Base-by-base conservation (phyloP, 2,888 invertebrate genomes). In the Eupithecia subumbrata region DNA sequence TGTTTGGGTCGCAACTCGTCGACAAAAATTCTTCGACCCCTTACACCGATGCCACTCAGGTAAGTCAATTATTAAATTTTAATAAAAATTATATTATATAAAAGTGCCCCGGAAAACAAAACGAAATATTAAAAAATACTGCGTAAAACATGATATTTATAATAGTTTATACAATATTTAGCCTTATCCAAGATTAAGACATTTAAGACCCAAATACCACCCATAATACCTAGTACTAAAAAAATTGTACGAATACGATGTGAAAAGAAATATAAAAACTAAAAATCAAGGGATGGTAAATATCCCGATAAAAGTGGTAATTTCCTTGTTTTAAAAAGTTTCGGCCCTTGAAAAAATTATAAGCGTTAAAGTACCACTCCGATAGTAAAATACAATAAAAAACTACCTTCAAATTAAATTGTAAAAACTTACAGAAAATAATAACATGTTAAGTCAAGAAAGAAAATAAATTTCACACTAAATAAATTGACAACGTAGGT, bases 11-110 rank as follows among this genome's bases (percentile, higher is more conserved):
- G 76, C 97, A 98, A 91, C 96, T 97, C 86, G 97, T 99, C 92
- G 97, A 97, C 95, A 97, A 98, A 93, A 97, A 97, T 91, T 98
- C 99, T 48, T 96, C 97, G 73, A 99, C 99, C 78, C 99, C 99
- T 78, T 99, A 99, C 95, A 98, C 99, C 88, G 99, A 99, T 96
- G 99, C 99, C 80, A 99, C 99, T 86, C 98, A 98, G 98, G 98
- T 98, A 95, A 97, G 96, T 95, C 80, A n/a, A 81, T 73, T 8
- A 40, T 18, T 5, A 70, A 72, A 67, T 34, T 16, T 30, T 40
- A 34, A 8, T 60, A 25, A 37, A 56, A 52, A 70, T n/a, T 5
- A 22, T n/a, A 52, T 37, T 2, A 37, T 34, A 1, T 30, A 14
- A 63, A 8, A 22, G 12, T 12, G 11, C 22, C 22, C 5, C 16